Conservation (phyloP, 2,888 invertebrate genomes). For the Phengaris arion region DNA sequence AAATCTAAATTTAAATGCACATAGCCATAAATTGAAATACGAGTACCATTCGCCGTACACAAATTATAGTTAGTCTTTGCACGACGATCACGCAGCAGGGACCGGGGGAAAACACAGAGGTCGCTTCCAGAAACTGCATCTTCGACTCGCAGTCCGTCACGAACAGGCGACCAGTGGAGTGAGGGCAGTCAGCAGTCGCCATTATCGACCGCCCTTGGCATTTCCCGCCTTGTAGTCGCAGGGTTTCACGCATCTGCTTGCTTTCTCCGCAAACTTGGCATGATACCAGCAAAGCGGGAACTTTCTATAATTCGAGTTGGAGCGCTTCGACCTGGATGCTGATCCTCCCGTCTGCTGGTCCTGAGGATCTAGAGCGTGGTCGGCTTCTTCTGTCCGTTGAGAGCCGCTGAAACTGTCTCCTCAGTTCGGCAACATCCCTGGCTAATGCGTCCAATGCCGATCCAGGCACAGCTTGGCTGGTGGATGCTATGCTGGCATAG, state of each 20-base stretch:
- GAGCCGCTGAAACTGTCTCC: neutral
- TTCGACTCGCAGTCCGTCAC: slow-evolving; percentile 32
- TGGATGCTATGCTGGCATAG: too few species aligned
- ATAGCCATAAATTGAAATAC: too few species aligned
- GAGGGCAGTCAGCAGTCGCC: slow-evolving; percentile 40
- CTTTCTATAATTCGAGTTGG: neutral
- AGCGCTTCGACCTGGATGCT: neutral
- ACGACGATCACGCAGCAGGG: too few species aligned
- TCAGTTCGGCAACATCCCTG: neutral
- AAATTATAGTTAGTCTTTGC: too few species aligned
- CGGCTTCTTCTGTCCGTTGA: neutral
- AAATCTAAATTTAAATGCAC: too few species aligned
- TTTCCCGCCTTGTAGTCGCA: slow-evolving; percentile 37
- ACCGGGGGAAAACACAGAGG: too few species aligned
- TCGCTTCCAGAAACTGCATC: slow-evolving; percentile 36
- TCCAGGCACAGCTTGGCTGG: too few species aligned
- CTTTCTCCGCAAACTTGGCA: too few species aligned
- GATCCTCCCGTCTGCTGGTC: neutral
- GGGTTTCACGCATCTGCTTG: too few species aligned
- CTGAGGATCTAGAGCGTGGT: neutral
- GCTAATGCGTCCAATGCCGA: too few species aligned
- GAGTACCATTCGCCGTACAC: too few species aligned
- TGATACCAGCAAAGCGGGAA: too few species aligned
- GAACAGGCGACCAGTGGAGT: slow-evolving; percentile 40
- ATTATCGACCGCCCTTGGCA: slow-evolving; percentile 40